Evolutionary conservation across 2,888 invertebrate genomes (phyloP).

Genomic region (Rapana venosa): DNA sequence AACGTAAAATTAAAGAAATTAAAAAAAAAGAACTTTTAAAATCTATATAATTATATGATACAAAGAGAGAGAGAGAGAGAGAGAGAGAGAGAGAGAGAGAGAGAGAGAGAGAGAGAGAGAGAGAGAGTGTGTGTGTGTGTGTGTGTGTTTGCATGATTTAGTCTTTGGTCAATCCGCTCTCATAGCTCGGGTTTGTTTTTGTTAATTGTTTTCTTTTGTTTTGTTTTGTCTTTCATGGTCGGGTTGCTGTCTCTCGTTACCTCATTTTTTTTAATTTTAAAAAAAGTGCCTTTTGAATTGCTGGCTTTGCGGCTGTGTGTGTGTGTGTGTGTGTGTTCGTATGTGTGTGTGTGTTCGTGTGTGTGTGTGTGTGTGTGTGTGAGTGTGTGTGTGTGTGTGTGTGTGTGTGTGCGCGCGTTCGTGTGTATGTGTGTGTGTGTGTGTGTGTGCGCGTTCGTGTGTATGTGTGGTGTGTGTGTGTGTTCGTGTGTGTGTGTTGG

Average conservation of each 20-base stretch:
- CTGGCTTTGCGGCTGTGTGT: background rate
- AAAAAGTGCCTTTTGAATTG: too few relatives aligned
- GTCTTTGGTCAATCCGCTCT: too few relatives aligned
- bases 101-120: constrained; percentile 1
- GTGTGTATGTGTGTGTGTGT: background rate
- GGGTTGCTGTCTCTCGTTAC: too few relatives aligned
- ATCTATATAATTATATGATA: too few relatives aligned
- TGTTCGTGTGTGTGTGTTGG: background rate
- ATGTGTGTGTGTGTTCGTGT: background rate
- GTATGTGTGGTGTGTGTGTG: constrained; percentile 5
- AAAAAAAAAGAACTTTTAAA: too few relatives aligned
- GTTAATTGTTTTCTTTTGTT: too few relatives aligned
- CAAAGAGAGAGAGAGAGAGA: background rate
- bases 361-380: background rate
- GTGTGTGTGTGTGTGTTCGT: background rate
- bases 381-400: background rate
- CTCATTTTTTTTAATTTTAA: too few relatives aligned
- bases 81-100: constrained; percentile 1
- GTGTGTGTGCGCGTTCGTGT: background rate
- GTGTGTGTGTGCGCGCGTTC: constrained; percentile 7
- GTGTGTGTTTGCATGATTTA: background rate
- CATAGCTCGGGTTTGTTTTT: too few relatives aligned
- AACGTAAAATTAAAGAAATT: too few relatives aligned
- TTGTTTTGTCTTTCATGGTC: too few relatives aligned
- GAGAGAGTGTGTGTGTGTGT: background rate